Conservation (phyloP, 2,797 vertebrate species). For the Clarias platycephalus region DNA sequence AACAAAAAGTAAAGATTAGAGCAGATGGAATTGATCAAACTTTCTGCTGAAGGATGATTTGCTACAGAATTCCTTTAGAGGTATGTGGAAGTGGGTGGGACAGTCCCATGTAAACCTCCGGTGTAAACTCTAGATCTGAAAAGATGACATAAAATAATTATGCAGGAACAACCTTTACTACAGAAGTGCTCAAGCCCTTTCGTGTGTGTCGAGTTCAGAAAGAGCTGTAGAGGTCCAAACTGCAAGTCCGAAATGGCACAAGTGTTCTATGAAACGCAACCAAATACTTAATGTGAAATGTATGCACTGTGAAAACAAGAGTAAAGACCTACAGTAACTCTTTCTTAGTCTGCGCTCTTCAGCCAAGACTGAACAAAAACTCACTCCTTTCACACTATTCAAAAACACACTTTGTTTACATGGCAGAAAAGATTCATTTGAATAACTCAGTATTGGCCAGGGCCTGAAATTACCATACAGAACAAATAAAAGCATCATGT, state of each 20-base stretch:
- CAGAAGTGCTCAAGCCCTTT: not conserved
- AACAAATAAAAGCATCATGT: not conserved
- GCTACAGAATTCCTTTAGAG: not conserved
- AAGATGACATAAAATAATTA: not conserved
- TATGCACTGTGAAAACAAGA: not conserved
- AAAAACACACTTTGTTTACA: slow-evolving; percentile 6
- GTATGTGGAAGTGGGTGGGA: not conserved
- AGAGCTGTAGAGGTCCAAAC: not conserved
- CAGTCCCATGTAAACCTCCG: not conserved
- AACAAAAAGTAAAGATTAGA: not conserved
- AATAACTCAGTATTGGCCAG: not conserved
- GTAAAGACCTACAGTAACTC: not conserved
- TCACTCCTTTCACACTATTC: not conserved
- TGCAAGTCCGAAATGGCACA: not conserved
- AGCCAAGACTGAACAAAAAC: not conserved
- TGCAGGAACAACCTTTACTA: slow-evolving; percentile 22
- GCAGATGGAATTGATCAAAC: not conserved
- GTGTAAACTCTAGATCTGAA: slow-evolving; percentile 3
- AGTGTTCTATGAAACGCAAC: not conserved
- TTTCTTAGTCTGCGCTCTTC: not conserved
- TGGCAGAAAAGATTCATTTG: slow-evolving; percentile 12
- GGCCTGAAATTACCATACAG: slow-evolving; percentile 16
- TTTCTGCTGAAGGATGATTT: not conserved
- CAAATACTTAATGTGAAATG: not conserved
- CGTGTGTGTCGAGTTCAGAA: not conserved